phyloP scores from a whole-genome alignment of 1,140 invertebrate species.

The Onthophagus taurus region DNA sequence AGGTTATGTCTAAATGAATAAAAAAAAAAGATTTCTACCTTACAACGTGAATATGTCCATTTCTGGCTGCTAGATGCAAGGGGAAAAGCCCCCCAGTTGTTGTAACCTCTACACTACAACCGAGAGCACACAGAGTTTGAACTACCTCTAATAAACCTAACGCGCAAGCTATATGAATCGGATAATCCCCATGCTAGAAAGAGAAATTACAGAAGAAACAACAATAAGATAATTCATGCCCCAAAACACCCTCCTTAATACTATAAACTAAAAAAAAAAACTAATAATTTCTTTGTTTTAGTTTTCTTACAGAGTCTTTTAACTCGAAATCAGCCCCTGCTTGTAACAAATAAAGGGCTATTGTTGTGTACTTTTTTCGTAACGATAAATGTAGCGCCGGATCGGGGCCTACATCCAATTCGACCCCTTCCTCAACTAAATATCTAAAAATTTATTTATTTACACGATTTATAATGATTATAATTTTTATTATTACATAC shows the following conservation, averaged over 20 bases:
- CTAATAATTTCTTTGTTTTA: neutral
- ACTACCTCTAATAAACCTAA: slow-evolving; percentile 59
- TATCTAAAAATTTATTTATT: slow-evolving; percentile 26
- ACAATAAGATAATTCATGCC: neutral
- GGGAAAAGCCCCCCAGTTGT: slow-evolving; percentile 61
- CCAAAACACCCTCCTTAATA: neutral
- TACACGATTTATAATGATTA: no score
- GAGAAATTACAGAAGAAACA: slow-evolving; percentile 7
- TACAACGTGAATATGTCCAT: slow-evolving; percentile 67
- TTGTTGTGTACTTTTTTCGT: slow-evolving; percentile 45
- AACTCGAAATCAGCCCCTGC: slow-evolving; percentile 62
- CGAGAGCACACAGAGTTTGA: slow-evolving; percentile 64
- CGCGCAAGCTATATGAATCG: slow-evolving; percentile 64
- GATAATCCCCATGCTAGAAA: slow-evolving; percentile 60
- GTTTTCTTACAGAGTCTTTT: slow-evolving; percentile 49
- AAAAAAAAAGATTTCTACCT: slow-evolving; percentile 40
- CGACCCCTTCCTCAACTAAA: slow-evolving; percentile 51
- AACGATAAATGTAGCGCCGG: slow-evolving; percentile 56
- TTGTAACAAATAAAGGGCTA: slow-evolving; percentile 55
- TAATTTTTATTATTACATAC: no score
- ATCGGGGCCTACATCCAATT: slow-evolving; percentile 45
- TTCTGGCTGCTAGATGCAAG: slow-evolving; percentile 63
- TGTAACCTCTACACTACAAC: slow-evolving; percentile 59
- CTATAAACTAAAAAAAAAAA: neutral
- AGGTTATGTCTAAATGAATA: no score